Evolutionary conservation across 2,113 vertebrate species (phyloP).

Genomic region (Lophura nycthemera): DNA sequence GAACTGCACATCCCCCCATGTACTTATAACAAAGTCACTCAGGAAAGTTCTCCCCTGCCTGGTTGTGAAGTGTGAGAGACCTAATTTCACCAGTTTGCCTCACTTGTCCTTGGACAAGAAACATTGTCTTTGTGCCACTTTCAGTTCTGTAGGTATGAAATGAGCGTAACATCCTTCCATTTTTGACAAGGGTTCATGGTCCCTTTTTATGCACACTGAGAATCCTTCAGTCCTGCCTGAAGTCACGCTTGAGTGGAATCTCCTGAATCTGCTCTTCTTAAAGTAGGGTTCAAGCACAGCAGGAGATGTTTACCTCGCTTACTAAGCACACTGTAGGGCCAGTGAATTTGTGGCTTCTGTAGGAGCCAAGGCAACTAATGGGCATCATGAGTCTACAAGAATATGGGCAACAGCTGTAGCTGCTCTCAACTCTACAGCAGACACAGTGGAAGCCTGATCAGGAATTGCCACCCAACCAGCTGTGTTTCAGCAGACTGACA

Average conservation of each 20-base stretch:
- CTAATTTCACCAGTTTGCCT: background rate
- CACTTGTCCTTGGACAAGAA: background rate
- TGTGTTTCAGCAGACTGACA: background rate
- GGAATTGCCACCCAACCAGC: background rate
- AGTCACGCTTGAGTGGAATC: background rate
- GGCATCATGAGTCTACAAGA: background rate
- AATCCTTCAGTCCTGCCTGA: background rate
- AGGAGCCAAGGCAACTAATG: background rate
- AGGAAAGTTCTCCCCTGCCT: background rate
- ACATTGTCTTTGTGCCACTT: background rate
- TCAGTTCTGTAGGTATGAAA: background rate
- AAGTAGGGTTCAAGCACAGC: background rate
- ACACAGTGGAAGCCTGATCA: background rate
- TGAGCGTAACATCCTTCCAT: background rate
- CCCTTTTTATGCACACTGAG: background rate
- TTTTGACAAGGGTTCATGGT: background rate
- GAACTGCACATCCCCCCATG: background rate
- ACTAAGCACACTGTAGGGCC: background rate
- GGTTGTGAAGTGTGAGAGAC: background rate
- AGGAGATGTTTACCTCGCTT: background rate
- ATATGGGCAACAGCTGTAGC: background rate
- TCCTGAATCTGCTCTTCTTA: background rate
- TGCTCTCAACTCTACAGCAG: background rate
- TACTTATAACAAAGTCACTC: background rate
- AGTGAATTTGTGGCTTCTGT: background rate